Percentiles rank a stretch among this genome's conserved stretches.
Conservation (phyloP, 1,140 invertebrate species). For the Lordiphosa stackelbergi region DNA sequence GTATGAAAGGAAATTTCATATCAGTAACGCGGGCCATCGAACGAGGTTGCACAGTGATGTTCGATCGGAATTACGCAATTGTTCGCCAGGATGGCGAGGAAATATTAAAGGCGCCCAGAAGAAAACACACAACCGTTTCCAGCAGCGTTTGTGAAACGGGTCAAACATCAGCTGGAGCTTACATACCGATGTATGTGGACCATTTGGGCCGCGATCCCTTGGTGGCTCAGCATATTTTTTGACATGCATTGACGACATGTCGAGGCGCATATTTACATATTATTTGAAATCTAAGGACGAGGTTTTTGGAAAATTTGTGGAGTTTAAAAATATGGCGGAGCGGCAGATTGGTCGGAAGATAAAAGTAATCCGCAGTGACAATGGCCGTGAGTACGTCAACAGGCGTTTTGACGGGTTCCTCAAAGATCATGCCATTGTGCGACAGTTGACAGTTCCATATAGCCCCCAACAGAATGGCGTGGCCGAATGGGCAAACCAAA, state of each 20-base stretch:
- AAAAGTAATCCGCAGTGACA: no score
- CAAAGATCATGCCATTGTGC: no score
- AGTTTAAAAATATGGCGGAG: constrained; percentile 6
- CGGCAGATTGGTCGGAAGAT: no score
- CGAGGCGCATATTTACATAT: constrained; percentile 10
- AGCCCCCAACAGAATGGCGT: constrained; percentile 12
- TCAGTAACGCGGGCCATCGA: no score
- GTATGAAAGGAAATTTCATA: no score
- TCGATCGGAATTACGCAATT: no score
- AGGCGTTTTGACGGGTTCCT: no score
- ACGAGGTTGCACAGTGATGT: no score
- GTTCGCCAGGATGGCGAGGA: no score
- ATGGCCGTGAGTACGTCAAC: constrained; percentile 7
- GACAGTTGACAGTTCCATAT: background rate
- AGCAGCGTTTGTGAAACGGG: no score
- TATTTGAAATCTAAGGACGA: constrained; percentile 13
- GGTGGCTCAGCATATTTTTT: constrained; percentile 6
- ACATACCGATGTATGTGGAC: constrained; percentile 2
- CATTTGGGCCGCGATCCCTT: background rate
- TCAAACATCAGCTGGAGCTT: no score
- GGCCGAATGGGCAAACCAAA: background rate
- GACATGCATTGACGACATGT: constrained; percentile 11
- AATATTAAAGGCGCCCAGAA: no score
- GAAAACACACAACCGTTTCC: background rate
- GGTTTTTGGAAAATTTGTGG: constrained; percentile 12